Conservation (phyloP, 2,113 vertebrate species). For the Chloropsis cyanopogon region DNA sequence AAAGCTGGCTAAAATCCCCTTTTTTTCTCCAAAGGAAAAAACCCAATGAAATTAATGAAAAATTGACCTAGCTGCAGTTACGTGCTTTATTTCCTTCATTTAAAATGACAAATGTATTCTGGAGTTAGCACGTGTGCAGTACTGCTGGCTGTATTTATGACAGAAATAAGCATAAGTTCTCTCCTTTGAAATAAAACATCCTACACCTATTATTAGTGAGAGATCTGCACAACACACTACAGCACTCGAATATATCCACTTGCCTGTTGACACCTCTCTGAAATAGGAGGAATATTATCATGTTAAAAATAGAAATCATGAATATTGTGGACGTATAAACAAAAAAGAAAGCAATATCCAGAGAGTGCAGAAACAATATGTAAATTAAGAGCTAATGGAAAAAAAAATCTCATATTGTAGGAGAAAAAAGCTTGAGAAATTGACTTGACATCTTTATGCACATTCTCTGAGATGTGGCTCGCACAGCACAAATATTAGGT, state of each 20-base stretch:
- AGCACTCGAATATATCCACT: neutral
- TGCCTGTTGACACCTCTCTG: neutral
- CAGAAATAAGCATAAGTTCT: slow-evolving; percentile 3
- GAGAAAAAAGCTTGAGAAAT: neutral
- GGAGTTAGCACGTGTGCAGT: neutral
- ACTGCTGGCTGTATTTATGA: neutral
- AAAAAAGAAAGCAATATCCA: slow-evolving; percentile 6
- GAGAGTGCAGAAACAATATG: neutral
- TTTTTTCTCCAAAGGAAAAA: neutral
- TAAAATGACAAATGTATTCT: slow-evolving; percentile 13
- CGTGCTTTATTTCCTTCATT: slow-evolving; percentile 32
- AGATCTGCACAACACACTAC: neutral
- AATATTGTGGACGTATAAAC: neutral
- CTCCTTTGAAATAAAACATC: neutral
- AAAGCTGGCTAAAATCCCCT: neutral
- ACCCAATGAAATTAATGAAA: neutral
- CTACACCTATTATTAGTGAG: neutral
- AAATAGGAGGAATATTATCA: neutral
- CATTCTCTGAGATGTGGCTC: neutral
- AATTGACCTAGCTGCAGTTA: neutral
- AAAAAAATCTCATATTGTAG: neutral
- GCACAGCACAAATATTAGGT: neutral
- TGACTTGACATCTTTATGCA: neutral
- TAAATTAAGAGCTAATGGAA: neutral
- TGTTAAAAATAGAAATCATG: slow-evolving; percentile 43